phyloP scores from a whole-genome alignment of 2,888 invertebrate genomes.

The Mythimna lalbum region DNA sequence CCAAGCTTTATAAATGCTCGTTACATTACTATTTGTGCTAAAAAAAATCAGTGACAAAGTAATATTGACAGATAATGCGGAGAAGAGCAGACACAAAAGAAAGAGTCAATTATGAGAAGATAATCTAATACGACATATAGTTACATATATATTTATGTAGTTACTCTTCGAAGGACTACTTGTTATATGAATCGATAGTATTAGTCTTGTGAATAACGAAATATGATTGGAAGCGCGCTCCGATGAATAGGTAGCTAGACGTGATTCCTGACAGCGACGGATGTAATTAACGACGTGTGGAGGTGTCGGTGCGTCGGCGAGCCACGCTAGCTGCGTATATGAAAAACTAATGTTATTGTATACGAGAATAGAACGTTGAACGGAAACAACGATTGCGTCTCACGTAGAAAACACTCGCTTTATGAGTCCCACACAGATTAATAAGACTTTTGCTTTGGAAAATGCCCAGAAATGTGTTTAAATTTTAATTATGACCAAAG shows the following conservation, averaged over 20 bases:
- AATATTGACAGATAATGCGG: constrained; percentile 13
- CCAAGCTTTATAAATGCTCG: neutral
- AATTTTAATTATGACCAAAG: constrained; percentile 9
- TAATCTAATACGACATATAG: constrained; percentile 35
- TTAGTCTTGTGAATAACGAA: constrained; percentile 43
- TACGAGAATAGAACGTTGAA: neutral
- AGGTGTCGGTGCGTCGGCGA: constrained; percentile 30
- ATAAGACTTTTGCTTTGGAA: constrained; percentile 16
- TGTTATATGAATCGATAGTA: constrained; percentile 39
- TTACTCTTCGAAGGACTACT: constrained; percentile 48
- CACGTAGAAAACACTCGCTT: constrained; percentile 5
- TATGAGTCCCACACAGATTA: constrained; percentile 14
- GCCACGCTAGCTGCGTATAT: constrained; percentile 25
- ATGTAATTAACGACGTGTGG: constrained; percentile 51
- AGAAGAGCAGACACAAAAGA: constrained; percentile 37
- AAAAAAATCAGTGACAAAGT: constrained; percentile 19
- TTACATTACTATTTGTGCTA: constrained; percentile 9
- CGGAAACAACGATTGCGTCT: constrained; percentile 19
- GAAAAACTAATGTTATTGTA: constrained; percentile 26
- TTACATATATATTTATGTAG: constrained; percentile 14
- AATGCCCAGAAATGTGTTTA: neutral
- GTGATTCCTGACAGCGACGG: constrained; percentile 47
- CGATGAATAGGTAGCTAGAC: constrained; percentile 17
- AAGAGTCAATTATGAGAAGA: constrained; percentile 51
- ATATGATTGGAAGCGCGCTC: constrained; percentile 43